These are phyloP conservation scores for Platyscapa corneri DNA, from an alignment of 1,140 invertebrate species.

Conservation along the genomic window DNA sequence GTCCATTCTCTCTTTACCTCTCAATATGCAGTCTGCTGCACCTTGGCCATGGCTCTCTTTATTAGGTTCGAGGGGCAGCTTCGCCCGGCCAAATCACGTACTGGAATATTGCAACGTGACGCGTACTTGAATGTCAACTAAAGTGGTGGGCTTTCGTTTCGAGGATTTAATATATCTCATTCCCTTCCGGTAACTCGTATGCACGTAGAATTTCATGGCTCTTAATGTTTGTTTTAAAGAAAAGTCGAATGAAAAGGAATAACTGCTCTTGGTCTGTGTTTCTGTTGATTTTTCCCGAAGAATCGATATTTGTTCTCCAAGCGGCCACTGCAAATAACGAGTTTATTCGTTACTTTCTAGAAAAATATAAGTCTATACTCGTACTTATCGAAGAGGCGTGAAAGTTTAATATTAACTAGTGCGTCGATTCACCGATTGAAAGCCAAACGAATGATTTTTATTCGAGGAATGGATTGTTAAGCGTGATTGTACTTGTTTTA, in stretches of 20 bases:
- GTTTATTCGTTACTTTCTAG: too few relatives aligned
- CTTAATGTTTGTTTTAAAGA: not conserved
- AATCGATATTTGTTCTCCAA: not conserved
- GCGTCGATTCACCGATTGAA: too few relatives aligned
- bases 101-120: constrained; percentile 4
- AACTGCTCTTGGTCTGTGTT: not conserved
- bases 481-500: too few relatives aligned
- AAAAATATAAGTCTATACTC: too few relatives aligned
- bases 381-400: too few relatives aligned
- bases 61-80: constrained; percentile 12
- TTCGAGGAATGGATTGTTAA: too few relatives aligned
- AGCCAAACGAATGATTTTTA: too few relatives aligned
- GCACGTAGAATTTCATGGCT: not conserved
- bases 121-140: constrained; percentile 10
- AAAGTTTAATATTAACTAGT: too few relatives aligned
- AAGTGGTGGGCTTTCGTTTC: not conserved
- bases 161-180: not conserved
- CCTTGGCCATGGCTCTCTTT: constrained; percentile 25
- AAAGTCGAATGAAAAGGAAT: not conserved
- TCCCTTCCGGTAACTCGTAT: not conserved
- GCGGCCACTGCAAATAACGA: not conserved
- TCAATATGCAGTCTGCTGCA: constrained; percentile 16
- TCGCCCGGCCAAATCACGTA: not conserved
- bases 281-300: too few relatives aligned
- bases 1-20: constrained; percentile 1